These are phyloP conservation scores for Halcyon malimbica DNA, from an alignment of 2,113 vertebrate genomes.

Conservation along the genomic window DNA sequence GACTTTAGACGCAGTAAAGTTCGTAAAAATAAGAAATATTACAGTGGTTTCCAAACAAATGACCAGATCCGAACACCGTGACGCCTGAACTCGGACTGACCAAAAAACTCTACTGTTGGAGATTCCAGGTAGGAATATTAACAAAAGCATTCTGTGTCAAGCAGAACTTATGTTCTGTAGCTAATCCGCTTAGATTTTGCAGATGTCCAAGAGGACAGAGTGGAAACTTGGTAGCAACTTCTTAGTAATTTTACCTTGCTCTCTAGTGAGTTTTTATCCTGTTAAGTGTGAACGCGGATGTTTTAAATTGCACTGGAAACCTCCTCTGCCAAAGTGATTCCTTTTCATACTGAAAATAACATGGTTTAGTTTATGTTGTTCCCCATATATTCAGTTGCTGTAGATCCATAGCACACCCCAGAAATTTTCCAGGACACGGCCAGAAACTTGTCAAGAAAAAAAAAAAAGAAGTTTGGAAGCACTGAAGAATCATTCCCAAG, in stretches of 20 bases:
- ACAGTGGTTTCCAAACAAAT: not conserved
- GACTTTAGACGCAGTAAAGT: conserved; percentile 5
- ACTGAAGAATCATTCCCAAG: not conserved
- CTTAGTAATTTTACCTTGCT: not conserved
- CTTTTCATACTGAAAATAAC: not conserved
- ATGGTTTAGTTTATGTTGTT: not conserved
- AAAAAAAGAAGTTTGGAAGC: not conserved
- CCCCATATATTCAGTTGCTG: not conserved
- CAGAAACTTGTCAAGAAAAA: conserved; percentile 11
- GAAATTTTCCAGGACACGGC: not conserved
- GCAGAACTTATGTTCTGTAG: not conserved
- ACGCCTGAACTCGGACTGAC: not conserved
- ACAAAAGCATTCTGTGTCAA: not conserved
- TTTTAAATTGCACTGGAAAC: not conserved
- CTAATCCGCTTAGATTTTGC: not conserved
- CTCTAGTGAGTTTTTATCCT: not conserved
- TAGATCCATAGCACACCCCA: not conserved
- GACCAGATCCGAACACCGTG: not conserved
- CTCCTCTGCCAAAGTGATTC: not conserved
- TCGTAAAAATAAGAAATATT: not conserved
- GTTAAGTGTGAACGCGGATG: not conserved
- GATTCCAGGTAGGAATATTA: conserved; percentile 2
- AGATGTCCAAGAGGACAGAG: not conserved
- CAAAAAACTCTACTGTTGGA: not conserved
- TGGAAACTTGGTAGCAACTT: not conserved